Conservation (phyloP, 2,113 vertebrate genomes). For the Oxyura jamaicensis region DNA sequence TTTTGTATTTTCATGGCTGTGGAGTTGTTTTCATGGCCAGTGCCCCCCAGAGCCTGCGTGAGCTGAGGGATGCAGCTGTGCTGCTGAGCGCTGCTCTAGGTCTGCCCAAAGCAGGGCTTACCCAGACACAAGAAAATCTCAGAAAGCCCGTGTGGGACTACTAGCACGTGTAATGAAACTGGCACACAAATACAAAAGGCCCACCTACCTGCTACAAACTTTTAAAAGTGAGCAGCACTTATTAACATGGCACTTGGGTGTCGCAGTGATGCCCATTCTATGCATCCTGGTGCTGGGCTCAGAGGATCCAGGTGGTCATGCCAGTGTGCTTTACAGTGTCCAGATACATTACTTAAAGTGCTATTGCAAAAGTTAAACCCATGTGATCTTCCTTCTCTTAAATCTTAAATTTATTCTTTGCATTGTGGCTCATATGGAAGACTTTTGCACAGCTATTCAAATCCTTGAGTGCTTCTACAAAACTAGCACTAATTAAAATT, state of each 20-base stretch:
- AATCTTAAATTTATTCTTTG: neutral
- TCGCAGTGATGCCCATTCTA: neutral
- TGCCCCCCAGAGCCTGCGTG: neutral
- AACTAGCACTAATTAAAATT: neutral
- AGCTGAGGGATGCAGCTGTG: neutral
- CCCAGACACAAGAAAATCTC: neutral
- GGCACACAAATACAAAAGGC: neutral
- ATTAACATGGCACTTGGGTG: fast-evolving
- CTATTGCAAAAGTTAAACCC: neutral
- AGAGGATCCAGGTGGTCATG: neutral
- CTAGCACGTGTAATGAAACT: fast-evolving
- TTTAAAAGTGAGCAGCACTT: neutral
- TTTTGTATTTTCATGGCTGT: neutral
- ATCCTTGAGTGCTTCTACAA: neutral
- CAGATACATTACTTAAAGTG: neutral
- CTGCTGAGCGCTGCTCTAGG: neutral
- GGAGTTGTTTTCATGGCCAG: neutral
- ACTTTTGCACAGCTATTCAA: neutral
- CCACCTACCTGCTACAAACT: neutral
- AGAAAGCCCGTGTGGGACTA: neutral
- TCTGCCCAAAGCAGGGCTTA: neutral
- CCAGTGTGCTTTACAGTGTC: neutral
- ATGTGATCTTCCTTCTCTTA: neutral
- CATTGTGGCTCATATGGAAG: neutral
- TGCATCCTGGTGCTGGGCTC: neutral